These are phyloP conservation scores for Sarcophilus harrisii DNA, from an alignment of 2,797 vertebrate genomes.

Conservation along the genomic window DNA sequence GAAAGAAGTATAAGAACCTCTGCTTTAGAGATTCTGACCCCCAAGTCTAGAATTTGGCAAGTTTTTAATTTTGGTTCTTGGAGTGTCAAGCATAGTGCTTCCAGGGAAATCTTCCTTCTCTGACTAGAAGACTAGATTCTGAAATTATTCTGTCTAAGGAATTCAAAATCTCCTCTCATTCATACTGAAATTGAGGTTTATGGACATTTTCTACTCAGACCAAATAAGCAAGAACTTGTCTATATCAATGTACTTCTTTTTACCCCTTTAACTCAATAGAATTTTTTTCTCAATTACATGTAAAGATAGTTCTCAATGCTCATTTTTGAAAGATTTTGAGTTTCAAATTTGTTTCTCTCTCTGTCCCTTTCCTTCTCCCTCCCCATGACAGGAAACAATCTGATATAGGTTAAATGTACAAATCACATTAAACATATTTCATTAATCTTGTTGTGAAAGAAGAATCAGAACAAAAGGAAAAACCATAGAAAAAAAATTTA, in stretches of 20 bases:
- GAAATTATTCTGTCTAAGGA: background rate
- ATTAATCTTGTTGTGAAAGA: too few species aligned
- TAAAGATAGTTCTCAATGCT: too few species aligned
- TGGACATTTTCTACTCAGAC: background rate
- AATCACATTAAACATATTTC: too few species aligned
- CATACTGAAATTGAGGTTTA: background rate
- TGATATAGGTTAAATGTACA: too few species aligned
- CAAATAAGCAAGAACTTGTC: background rate
- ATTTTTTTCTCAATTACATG: too few species aligned
- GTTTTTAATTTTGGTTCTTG: background rate
- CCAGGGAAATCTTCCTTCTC: background rate
- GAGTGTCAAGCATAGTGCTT: background rate
- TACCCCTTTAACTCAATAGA: too few species aligned
- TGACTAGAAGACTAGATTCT: background rate
- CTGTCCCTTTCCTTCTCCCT: too few species aligned
- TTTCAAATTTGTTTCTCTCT: too few species aligned
- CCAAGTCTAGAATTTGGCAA: background rate
- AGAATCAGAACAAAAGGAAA: too few species aligned
- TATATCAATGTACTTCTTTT: background rate
- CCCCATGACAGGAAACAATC: too few species aligned
- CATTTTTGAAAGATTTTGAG: too few species aligned
- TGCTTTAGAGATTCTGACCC: background rate
- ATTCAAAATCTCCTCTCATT: background rate
- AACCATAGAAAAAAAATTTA: too few species aligned
- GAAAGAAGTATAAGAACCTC: background rate